These are phyloP conservation scores for Kryptolebias marmoratus DNA, from an alignment of 2,113 vertebrate genomes.

Conservation along the genomic window DNA sequence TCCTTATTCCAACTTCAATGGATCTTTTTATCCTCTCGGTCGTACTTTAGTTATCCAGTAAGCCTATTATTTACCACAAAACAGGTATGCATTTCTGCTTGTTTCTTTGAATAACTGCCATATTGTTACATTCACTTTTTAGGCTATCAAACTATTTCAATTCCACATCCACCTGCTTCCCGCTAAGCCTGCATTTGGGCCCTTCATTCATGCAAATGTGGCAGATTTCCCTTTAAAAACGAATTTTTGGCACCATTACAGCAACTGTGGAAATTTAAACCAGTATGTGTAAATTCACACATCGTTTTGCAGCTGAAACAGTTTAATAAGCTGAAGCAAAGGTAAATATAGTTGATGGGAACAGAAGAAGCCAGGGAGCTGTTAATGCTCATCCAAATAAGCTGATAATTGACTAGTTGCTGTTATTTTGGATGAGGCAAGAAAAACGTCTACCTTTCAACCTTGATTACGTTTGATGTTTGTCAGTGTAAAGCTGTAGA, in stretches of 20 bases:
- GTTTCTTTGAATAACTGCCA: not conserved
- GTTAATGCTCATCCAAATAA: slow-evolving; percentile 35
- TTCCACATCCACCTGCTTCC: not conserved
- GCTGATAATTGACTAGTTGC: slow-evolving; percentile 31
- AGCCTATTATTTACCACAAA: too few relatives aligned
- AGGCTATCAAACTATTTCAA: not conserved
- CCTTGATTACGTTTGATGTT: slow-evolving; percentile 62
- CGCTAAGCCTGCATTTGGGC: not conserved
- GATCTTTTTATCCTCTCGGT: too few relatives aligned
- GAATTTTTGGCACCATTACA: not conserved
- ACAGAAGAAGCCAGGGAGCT: slow-evolving; percentile 8
- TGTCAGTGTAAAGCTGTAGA: slow-evolving; percentile 49
- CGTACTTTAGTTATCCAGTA: too few relatives aligned
- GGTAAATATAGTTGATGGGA: slow-evolving; percentile 4
- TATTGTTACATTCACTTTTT: not conserved
- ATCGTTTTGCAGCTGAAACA: not conserved
- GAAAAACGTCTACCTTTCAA: slow-evolving; percentile 49
- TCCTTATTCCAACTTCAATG: too few relatives aligned
- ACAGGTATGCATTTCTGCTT: not conserved
- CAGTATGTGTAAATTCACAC: not conserved
- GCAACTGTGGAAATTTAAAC: slow-evolving; percentile 1
- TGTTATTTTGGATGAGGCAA: slow-evolving; percentile 37
- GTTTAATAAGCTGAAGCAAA: not conserved
- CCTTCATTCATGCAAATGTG: not conserved
- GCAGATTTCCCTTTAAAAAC: not conserved